Conservation (phyloP, 2,888 invertebrate genomes). For the Dasysyrphus tricinctus region DNA sequence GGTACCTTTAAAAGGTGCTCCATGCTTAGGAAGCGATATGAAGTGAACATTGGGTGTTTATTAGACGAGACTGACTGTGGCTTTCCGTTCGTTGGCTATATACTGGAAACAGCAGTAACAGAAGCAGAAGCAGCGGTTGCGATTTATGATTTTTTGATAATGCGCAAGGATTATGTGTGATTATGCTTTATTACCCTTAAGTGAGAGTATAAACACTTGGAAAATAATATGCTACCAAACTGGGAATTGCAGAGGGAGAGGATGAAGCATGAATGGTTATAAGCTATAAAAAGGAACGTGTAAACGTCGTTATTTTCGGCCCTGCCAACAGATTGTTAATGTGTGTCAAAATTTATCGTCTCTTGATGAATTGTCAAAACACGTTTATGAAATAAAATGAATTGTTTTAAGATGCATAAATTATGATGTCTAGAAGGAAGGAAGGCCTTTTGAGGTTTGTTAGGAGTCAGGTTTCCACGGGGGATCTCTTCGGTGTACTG, state of each 20-base stretch:
- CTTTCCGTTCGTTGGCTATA: conserved; percentile 28
- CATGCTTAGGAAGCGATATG: conserved; percentile 45
- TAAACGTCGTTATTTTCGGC: background rate
- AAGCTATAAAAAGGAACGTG: background rate
- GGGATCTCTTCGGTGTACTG: no score
- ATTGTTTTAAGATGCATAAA: conserved; percentile 1
- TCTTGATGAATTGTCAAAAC: conserved; percentile 22
- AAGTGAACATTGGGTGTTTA: conserved; percentile 74
- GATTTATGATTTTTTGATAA: conserved; percentile 75
- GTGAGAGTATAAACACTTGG: conserved; percentile 64
- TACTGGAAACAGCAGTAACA: background rate
- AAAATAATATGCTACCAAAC: conserved; percentile 53
- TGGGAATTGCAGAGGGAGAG: conserved; percentile 32
- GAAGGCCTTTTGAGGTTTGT: background rate
- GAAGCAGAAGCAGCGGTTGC: conserved; percentile 30
- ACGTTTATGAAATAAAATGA: conserved; percentile 6
- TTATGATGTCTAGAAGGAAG: background rate
- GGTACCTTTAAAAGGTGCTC: conserved; percentile 17
- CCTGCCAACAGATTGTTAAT: background rate
- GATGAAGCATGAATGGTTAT: background rate
- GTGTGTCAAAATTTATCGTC: conserved; percentile 16
- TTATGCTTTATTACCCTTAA: conserved; percentile 72
- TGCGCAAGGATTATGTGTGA: conserved; percentile 72
- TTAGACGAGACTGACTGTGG: conserved; percentile 65
- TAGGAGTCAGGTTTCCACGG: no score